phyloP scores from a whole-genome alignment of 92 coral and sea anemone species.

The Epizoanthus stellaris region DNA sequence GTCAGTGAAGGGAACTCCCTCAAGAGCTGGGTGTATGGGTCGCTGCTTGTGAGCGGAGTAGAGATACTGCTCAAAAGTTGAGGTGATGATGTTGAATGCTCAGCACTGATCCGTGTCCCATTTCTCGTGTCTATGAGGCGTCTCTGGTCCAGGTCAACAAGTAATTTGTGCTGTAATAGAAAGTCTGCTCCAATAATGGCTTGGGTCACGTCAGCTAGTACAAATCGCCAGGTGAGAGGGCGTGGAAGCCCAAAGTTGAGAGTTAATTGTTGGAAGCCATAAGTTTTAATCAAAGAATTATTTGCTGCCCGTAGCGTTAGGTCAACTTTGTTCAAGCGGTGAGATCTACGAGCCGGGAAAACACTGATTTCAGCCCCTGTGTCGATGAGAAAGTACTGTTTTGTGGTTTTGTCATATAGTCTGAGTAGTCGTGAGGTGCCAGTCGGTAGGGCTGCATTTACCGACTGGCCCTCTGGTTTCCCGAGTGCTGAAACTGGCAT shows the following conservation, averaged over 20 bases:
- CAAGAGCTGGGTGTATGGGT: slow-evolving; percentile 36
- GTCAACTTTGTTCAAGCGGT: slow-evolving; percentile 38
- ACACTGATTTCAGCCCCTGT: slow-evolving; percentile 63
- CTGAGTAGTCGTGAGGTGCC: slow-evolving; percentile 49
- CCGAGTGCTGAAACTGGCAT: slow-evolving; percentile 41
- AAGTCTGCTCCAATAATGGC: slow-evolving; percentile 58
- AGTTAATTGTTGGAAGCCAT: slow-evolving; percentile 39
- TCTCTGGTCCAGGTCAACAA: slow-evolving; percentile 52
- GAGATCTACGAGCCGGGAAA: slow-evolving; percentile 47
- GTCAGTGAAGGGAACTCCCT: slow-evolving; percentile 44
- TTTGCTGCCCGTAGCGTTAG: slow-evolving; percentile 63
- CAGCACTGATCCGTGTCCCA: slow-evolving; percentile 30
- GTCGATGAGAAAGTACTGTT: slow-evolving; percentile 56
- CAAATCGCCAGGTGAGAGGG: slow-evolving; percentile 60
- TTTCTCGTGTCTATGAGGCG: slow-evolving; percentile 55
- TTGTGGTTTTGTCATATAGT: slow-evolving; percentile 47
- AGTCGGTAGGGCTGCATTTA: slow-evolving; percentile 62
- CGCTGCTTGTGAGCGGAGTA: neutral
- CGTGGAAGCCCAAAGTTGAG: slow-evolving; percentile 63
- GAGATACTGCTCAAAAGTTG: slow-evolving; percentile 8
- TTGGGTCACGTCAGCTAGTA: slow-evolving; percentile 50
- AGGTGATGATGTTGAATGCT: slow-evolving; percentile 9
- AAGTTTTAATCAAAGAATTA: slow-evolving; percentile 47
- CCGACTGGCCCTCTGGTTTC: slow-evolving; percentile 53
- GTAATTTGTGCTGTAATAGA: slow-evolving; percentile 52